Evolutionary conservation across 2,113 vertebrate species (phyloP), one percentile per base, ranked within the genome.

Genomic region (Alosa alosa): DNA sequence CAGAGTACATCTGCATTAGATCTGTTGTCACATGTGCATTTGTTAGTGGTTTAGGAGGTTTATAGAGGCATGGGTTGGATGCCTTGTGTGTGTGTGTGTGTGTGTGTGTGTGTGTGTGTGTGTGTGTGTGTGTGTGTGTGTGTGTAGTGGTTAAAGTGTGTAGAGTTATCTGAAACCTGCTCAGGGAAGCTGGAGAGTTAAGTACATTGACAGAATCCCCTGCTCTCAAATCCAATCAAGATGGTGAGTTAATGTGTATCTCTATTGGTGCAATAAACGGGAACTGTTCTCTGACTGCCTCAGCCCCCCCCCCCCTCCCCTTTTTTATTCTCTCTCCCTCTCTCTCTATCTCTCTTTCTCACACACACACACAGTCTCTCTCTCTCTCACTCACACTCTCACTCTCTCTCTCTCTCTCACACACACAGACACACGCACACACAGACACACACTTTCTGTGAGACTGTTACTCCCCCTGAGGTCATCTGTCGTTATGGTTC

Each of bases 171-270:
- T 83, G 50, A 88, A 83, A 85, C 82, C 49, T 81, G 50, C 60
- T 78, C 36, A 18, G 81, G 81, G 84, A 72, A 75, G 55, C 52
- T 83, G 82, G 57, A 72, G 83, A 85, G 84, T 75, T 85, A 81
- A 89, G 52, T 88, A 50, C 84, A 88, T 85, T 85, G 87, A 85
- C 75, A 83, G 88, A 88, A 89, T 88, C 87, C 82, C 60, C 84
- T 45, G 3, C 39, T 9, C 82, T 82, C 82, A 81, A 85, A 86
- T 89, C 83, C 87, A 86, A 86, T 84, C 31, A 86, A 86, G 81
- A 89, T 82, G 85, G 41, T 17, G 57, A 83, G 83, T 84, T 86
- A 88, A 83, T 89, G 89, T 85, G 52, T 85, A 60, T 55, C 84
- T 87, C 86, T 68, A 87, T 78, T 25, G 84, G 25, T 47, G 85